Percentiles rank a stretch among this genome's conserved stretches.
Evolutionary conservation across 23 tunicate species (phyloP).

Genomic region (Oikopleura dioica): DNA sequence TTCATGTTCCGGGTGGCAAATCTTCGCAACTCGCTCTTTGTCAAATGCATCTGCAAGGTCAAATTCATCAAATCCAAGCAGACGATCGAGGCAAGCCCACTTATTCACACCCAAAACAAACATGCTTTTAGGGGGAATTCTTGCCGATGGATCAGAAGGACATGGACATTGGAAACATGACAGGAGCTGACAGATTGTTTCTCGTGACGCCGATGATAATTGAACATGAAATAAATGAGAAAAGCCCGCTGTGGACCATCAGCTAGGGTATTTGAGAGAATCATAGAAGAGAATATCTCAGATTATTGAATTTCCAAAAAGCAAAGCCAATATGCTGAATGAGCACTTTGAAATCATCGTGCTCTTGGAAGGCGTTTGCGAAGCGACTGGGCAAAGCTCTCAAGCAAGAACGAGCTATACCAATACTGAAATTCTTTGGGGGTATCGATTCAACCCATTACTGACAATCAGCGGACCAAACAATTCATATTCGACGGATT

Average conservation of each 20-base stretch:
- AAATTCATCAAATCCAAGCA: slow-evolving; percentile 42
- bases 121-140: too few relatives aligned
- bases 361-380: slow-evolving; percentile 63
- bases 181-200: slow-evolving; percentile 84
- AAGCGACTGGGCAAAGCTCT: slow-evolving; percentile 58
- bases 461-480: too few relatives aligned
- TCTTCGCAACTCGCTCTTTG: slow-evolving; percentile 53
- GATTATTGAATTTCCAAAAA: too few relatives aligned
- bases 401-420: slow-evolving; percentile 74
- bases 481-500: too few relatives aligned
- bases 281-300: too few relatives aligned
- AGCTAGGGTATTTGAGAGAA: too few relatives aligned
- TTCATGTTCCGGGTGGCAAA: slow-evolving; percentile 75
- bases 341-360: slow-evolving; percentile 70
- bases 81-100: slow-evolving; percentile 74
- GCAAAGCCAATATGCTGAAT: slow-evolving; percentile 23
- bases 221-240: slow-evolving; percentile 48
- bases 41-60: slow-evolving; percentile 57
- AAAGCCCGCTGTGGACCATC: slow-evolving; percentile 53
- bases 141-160: too few relatives aligned
- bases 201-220: slow-evolving; percentile 78
- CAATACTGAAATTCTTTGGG: slow-evolving; percentile 53
- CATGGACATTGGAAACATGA: too few relatives aligned
- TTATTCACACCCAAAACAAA: too few relatives aligned
- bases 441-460: slow-evolving; percentile 52